phyloP scores from a whole-genome alignment of 2,888 invertebrate genomes.

The Andrena bicolor region DNA sequence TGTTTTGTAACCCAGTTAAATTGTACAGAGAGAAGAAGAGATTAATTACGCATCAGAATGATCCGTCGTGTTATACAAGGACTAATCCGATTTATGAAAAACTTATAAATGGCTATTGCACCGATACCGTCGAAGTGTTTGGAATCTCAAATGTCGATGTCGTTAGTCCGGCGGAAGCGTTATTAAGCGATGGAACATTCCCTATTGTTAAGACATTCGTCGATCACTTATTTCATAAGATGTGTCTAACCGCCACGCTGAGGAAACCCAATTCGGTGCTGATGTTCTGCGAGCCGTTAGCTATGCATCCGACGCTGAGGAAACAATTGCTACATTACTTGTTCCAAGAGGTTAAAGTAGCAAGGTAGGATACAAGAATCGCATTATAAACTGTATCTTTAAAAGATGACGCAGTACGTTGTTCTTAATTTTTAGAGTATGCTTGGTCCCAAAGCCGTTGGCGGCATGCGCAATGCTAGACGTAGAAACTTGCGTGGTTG shows the following conservation, averaged over 20 bases:
- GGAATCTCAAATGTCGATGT: constrained; percentile 84
- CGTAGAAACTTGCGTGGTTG: constrained; percentile 84
- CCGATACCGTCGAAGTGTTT: constrained; percentile 81
- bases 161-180: constrained; percentile 83
- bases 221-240: constrained; percentile 84
- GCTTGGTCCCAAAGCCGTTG: constrained; percentile 84
- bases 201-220: constrained; percentile 82
- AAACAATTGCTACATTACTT: constrained; percentile 83
- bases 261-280: constrained; percentile 83
- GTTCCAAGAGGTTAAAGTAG: constrained; percentile 84
- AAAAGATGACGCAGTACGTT: not conserved
- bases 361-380: constrained; percentile 78
- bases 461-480: constrained; percentile 83
- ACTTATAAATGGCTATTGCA: constrained; percentile 83
- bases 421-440: constrained; percentile 75
- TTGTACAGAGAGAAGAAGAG: constrained; percentile 82
- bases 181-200: constrained; percentile 81
- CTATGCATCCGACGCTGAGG: constrained; percentile 81
- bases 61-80: constrained; percentile 78
- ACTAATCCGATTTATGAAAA: constrained; percentile 82
- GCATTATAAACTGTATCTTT: not conserved
- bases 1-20: constrained; percentile 83
- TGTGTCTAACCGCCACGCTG: constrained; percentile 81
- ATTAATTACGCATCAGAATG: constrained; percentile 77
- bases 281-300: constrained; percentile 84